A percentile compares a stretch with the other conserved stretches of the same genome.
phyloP scores from a whole-genome alignment of 2,797 vertebrate species.

The Lateolabrax maculatus region DNA sequence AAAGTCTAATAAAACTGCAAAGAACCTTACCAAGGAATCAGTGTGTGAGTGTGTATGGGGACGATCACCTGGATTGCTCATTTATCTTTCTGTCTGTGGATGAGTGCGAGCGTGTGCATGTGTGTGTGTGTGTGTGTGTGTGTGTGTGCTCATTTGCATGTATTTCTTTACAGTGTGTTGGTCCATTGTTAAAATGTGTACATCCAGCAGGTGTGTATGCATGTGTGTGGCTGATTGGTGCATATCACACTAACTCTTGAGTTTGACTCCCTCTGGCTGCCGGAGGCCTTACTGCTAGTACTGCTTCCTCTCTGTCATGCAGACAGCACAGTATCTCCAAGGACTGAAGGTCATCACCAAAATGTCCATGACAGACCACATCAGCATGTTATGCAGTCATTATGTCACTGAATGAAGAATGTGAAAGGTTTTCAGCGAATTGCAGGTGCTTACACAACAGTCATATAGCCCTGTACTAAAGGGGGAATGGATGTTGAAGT shows the following conservation, averaged over 20 bases:
- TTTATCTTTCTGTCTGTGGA: constrained; percentile 36
- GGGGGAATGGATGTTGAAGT: constrained; percentile 51
- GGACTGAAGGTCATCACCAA: constrained; percentile 36
- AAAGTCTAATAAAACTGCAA: constrained; percentile 88
- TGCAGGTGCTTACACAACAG: constrained; percentile 33
- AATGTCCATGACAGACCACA: constrained; percentile 42
- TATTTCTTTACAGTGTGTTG: constrained; percentile 36
- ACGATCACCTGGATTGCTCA: constrained; percentile 37
- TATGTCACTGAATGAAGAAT: constrained; percentile 23
- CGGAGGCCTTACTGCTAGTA: constrained; percentile 35
- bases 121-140: constrained; percentile 19
- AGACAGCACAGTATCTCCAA: constrained; percentile 52
- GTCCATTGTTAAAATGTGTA: constrained; percentile 26
- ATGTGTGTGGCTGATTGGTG: constrained; percentile 51
- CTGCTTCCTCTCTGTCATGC: constrained; percentile 53
- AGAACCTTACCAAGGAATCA: constrained; percentile 79
- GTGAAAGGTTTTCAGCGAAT: constrained; percentile 26
- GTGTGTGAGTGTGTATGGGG: constrained; percentile 71
- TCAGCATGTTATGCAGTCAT: constrained; percentile 45
- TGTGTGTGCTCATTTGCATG: constrained; percentile 44
- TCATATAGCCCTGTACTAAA: constrained; percentile 28
- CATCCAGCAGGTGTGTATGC: constrained; percentile 36
- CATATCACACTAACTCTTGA: constrained; percentile 43
- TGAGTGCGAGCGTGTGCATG: constrained; percentile 3
- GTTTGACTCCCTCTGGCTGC: constrained; percentile 27